Conservation (phyloP, 2,113 vertebrate species). For the Syngnathus floridae region DNA sequence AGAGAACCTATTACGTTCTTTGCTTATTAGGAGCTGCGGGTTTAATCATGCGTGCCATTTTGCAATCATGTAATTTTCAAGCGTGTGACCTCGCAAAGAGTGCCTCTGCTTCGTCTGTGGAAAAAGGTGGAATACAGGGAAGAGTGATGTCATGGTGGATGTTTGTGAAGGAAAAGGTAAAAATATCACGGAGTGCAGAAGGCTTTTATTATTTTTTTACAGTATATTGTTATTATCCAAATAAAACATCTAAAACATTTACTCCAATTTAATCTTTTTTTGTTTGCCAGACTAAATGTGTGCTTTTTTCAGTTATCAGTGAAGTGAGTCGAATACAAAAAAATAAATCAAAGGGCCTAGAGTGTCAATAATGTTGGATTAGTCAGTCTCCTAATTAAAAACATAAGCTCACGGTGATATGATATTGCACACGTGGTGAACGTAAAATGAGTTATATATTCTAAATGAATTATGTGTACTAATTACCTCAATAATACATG, state of each 20-base stretch:
- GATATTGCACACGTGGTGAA: slow-evolving; percentile 3
- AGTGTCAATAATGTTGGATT: not conserved
- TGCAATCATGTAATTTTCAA: slow-evolving; percentile 54
- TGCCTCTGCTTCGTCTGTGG: not conserved
- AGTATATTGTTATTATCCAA: not conserved
- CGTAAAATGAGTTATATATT: not conserved
- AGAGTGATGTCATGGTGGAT: slow-evolving; percentile 4
- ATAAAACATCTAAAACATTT: not conserved
- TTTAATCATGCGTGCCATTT: slow-evolving; percentile 38
- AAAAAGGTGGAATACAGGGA: not conserved
- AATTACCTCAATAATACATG: not conserved
- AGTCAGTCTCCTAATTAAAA: slow-evolving; percentile 1
- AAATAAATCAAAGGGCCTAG: too few species aligned
- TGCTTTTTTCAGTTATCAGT: not conserved
- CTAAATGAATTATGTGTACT: slow-evolving; percentile 12
- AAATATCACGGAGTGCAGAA: not conserved
- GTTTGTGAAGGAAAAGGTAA: not conserved
- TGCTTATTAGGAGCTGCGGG: slow-evolving; percentile 29
- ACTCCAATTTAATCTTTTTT: not conserved
- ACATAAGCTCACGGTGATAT: slow-evolving; percentile 6
- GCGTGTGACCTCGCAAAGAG: slow-evolving; percentile 1
- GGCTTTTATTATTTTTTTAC: not conserved
- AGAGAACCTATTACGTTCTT: slow-evolving; percentile 50
- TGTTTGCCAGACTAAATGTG: not conserved
- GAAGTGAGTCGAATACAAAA: too few species aligned